These are phyloP conservation scores for Lepeophtheirus salmonis DNA, from an alignment of 1,140 invertebrate genomes.

Conservation along the genomic window DNA sequence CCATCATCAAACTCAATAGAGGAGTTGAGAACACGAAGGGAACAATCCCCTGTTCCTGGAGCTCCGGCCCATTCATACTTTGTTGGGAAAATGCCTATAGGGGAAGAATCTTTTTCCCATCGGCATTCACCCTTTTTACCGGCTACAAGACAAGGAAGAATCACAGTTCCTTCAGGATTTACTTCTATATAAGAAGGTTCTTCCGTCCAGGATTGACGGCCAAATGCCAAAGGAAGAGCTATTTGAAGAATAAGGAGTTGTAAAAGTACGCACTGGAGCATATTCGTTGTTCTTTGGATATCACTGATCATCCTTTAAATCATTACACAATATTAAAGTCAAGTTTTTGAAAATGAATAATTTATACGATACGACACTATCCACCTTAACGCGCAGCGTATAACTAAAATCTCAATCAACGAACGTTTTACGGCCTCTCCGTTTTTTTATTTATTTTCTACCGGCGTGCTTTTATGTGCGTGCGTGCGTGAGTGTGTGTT, in stretches of 20 bases:
- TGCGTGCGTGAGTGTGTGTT: no score
- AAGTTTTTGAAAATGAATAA: not conserved
- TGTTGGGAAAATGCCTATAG: conserved; percentile 49
- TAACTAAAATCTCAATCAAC: not conserved
- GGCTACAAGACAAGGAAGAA: conserved; percentile 9
- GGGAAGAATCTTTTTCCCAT: conserved; percentile 19
- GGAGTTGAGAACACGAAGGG: conserved; percentile 57
- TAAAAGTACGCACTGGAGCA: no score
- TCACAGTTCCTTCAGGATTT: conserved; percentile 15
- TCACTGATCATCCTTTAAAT: not conserved
- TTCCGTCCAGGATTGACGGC: conserved; percentile 12
- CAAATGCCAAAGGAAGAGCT: not conserved
- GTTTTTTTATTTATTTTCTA: no score
- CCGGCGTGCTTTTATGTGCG: no score
- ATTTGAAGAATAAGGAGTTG: not conserved
- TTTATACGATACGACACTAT: not conserved
- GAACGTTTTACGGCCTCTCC: not conserved
- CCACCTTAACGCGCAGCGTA: not conserved
- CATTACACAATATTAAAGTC: not conserved
- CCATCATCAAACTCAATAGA: conserved; percentile 69
- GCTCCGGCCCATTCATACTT: conserved; percentile 71
- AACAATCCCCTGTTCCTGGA: conserved; percentile 49
- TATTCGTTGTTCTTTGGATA: not conserved
- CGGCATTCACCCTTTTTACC: conserved; percentile 17
- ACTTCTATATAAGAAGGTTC: conserved; percentile 18